Conservation (phyloP, 2,113 vertebrate genomes). For the Castor canadensis region DNA sequence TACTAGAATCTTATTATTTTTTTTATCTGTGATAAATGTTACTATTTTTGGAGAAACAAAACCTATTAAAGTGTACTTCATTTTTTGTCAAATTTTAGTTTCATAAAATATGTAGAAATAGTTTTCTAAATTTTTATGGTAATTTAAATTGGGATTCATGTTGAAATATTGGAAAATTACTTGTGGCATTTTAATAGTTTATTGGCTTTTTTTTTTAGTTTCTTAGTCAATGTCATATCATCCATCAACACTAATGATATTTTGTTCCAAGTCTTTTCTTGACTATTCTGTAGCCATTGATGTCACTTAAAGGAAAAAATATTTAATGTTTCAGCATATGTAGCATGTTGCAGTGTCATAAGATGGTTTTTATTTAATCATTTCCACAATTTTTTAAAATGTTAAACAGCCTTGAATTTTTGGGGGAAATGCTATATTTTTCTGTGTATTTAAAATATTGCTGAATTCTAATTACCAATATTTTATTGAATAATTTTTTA, state of each 20-base stretch:
- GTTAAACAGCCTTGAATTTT: not conserved
- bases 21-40: constrained; percentile 18
- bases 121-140: not conserved
- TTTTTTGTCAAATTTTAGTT: not conserved
- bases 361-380: no score
- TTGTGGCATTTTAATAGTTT: constrained; percentile 27
- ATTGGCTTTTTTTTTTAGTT: not conserved
- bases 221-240: not conserved
- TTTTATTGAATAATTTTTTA: not conserved
- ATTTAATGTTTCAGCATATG: not conserved
- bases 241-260: constrained; percentile 12
- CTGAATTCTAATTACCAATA: not conserved
- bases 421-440: not conserved
- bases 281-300: no score
- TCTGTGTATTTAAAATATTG: not conserved
- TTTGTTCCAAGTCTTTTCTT: no score
- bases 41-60: constrained; percentile 9
- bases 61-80: not conserved
- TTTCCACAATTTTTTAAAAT: not conserved
- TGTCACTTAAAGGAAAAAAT: not conserved
- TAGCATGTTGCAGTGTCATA: no score
- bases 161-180: not conserved
- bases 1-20: not conserved
- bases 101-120: constrained; percentile 34
- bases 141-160: not conserved